Evolutionary conservation across 2,113 vertebrate species (phyloP), one percentile per base, ranked within the genome.

Genomic region (Phrynosoma platyrhinos): DNA sequence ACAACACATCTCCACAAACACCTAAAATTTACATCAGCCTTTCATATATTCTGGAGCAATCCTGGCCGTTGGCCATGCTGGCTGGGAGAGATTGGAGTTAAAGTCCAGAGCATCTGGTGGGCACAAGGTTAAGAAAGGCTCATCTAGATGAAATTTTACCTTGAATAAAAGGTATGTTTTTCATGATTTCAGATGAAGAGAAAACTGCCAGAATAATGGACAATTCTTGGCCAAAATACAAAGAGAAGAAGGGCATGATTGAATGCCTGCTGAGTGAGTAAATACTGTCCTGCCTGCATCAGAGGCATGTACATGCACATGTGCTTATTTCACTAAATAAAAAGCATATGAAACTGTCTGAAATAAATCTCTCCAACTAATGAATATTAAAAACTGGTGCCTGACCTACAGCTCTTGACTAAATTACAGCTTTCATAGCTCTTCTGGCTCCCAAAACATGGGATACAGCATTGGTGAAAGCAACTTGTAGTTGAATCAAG

Each of bases 111-210:
- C 68, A 71, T 71, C 2, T 71, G 25, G 68, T n/a, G 23, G 68
- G 27, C 30, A 27, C 68, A 27, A 71, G 68, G 68, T 25, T 69
- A 25, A 27, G 25, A 23, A 69, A 69, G 68, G 68, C 9, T 27
- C 5, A 76, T 40, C 21, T 62, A 76, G 32, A 32, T n/a, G 74
- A 18, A 30, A 20, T 47, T 64, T 30, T 66, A 64, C 9, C 9
- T 52, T 85, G 55, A 77, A 77, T 25, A 77, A 93, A 90, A 36
- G 89, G 82, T 1, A 1, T 75, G 14, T 30, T 0, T 92, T 90
- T 66, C 21, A 13, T 83, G 53, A 18, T 86, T 93, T 90, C 69
- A 88, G 69, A 40, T 52, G 8, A 42, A 86, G 82, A 25, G 10
- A 78, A 2, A 3, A 5, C 68, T 88, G 16, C n/a, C 68, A 78